Base-by-base conservation (phyloP, 2,113 vertebrate species). In the Eonycteris spelaea region DNA sequence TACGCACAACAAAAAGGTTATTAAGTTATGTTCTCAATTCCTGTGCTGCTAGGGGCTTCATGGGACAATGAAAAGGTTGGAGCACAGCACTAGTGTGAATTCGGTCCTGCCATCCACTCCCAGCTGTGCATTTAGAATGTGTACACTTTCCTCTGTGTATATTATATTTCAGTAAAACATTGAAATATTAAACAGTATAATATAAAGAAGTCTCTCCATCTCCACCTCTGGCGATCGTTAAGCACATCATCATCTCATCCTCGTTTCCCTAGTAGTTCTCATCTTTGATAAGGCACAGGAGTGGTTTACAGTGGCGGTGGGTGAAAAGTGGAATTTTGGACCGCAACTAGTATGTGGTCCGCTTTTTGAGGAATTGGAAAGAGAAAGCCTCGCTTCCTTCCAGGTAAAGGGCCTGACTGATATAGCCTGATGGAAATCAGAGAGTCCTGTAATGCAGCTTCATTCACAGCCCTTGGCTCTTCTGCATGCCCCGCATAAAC, bases 311-410 rank as follows among this genome's bases (percentile, higher is more conserved):
- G 40, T 13, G 15, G 45, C 65, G 18, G 40, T 5, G 7, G 33
- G 57, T 57, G 35, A 33, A 86, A 68, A 85, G 19, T 38, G 11
- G 13, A 63, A 45, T n/a, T 84, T 75, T 59, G 85, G 59, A 33
- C 33, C 28, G 15, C 14, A 79, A 7, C 9, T 40, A 95, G 95
- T 95, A 96, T 97, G 98, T 97, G 97, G 96, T 97, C 96, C 71
- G 35, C 89, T 95, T 1, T 57, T 35, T 9, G 53, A 18, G 61
- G 24, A 57, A 94, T 7, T 85, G 59, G 65, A 93, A 97, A 87
- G 40, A 79, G 35, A 90, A 91, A 79, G 26, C 21, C 30, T 63
- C 48, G 35, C 26, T 97, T 94, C 95, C 97, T 98, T 97, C 95
- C 90, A 96, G 94, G 92, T 98, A 96, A 85, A 89, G 86, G 59